phyloP scores from a whole-genome alignment of 2,797 vertebrate species.

The Cyclura pinguis region DNA sequence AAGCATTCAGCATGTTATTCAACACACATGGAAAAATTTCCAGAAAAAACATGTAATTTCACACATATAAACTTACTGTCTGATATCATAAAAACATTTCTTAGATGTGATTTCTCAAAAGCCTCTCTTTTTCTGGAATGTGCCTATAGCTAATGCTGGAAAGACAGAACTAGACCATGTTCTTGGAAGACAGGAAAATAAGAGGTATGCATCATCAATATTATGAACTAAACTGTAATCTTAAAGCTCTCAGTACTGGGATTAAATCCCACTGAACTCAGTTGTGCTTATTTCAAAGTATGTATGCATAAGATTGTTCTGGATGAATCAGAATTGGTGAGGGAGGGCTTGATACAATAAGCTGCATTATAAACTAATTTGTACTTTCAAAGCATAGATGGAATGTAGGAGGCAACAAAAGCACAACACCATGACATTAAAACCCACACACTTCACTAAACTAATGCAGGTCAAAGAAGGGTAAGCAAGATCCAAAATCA shows the following conservation, averaged over 20 bases:
- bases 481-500: background rate
- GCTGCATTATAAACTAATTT: background rate
- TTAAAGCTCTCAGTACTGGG: background rate
- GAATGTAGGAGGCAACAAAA: slow-evolving; percentile 33
- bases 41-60: background rate
- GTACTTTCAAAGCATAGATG: background rate
- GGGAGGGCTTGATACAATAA: background rate
- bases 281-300: background rate
- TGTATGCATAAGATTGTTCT: background rate
- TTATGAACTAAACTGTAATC: background rate
- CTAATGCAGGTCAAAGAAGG: background rate
- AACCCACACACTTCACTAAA: background rate
- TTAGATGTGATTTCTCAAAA: background rate
- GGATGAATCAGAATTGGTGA: background rate
- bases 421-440: background rate
- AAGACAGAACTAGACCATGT: background rate
- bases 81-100: background rate
- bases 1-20: background rate
- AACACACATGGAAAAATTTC: background rate
- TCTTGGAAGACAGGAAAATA: background rate
- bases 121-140: background rate
- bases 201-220: background rate
- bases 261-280: background rate
- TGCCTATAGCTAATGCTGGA: background rate
- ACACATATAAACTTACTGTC: background rate